Conservation (phyloP, 2,113 vertebrate species). For the Rhegmatorhina hoffmannsi region DNA sequence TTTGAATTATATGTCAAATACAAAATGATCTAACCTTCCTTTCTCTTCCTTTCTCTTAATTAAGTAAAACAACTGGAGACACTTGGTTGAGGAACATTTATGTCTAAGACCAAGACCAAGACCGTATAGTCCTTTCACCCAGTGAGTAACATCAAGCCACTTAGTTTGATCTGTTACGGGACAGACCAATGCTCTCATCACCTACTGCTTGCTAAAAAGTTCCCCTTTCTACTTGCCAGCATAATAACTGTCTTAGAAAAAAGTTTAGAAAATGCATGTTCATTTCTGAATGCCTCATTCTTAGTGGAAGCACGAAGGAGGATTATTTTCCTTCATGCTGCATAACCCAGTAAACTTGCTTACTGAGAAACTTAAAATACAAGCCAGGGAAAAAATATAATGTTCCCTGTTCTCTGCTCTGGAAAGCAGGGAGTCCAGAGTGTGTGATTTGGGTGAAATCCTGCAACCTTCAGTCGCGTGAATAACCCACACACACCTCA, state of each 20-base stretch:
- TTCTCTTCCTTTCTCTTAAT: not conserved
- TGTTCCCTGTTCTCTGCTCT: not conserved
- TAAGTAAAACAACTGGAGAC: not conserved
- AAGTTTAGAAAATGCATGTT: not conserved
- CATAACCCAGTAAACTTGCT: not conserved
- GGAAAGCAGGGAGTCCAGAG: not conserved
- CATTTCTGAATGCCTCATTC: not conserved
- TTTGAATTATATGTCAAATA: not conserved
- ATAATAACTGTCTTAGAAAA: not conserved
- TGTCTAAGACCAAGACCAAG: not conserved
- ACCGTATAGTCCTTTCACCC: not conserved
- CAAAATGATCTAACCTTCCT: not conserved
- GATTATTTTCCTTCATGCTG: not conserved
- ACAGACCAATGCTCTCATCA: not conserved
- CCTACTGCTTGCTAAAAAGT: not conserved
- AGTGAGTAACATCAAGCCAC: not conserved
- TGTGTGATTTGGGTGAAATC: not conserved
- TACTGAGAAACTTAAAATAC: not conserved
- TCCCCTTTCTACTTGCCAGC: not conserved
- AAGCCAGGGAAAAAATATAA: not conserved
- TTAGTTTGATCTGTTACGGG: not conserved
- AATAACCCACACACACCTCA: not conserved
- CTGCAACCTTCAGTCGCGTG: not conserved
- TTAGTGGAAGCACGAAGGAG: not conserved
- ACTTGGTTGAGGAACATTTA: not conserved